A percentile compares a stretch with the other conserved stretches of the same genome.
phyloP scores from a whole-genome alignment of 37 sponge, comb jelly and placozoan species.

The Mnemiopsis leidyi region DNA sequence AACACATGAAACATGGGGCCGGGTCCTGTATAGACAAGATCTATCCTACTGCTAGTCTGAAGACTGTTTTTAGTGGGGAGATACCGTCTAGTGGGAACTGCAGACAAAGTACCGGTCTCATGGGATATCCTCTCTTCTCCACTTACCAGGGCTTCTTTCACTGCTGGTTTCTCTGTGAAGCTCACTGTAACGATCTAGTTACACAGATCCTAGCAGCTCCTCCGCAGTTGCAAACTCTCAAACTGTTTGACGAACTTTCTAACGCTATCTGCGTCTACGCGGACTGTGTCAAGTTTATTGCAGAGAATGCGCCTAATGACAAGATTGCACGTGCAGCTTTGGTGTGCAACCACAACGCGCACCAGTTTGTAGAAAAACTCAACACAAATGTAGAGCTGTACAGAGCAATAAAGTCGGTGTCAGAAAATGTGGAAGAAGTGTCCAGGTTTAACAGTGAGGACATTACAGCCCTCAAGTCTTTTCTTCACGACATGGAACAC shows the following conservation, averaged over 20 bases:
- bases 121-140: not conserved
- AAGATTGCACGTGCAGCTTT: not conserved
- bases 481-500: slow-evolving; percentile 18
- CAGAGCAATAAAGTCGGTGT: not conserved
- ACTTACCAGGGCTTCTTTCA: not conserved
- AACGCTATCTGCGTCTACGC: slow-evolving; percentile 24
- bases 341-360: not conserved
- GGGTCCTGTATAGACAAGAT: not conserved
- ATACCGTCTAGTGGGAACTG: not conserved
- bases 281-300: slow-evolving; percentile 31
- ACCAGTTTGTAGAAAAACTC: not conserved
- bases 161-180: slow-evolving; percentile 8
- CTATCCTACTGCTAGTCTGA: not conserved
- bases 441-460: not conserved
- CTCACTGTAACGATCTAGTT: slow-evolving; percentile 1
- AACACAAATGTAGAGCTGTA: slow-evolving; percentile 20
- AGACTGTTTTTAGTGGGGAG: not conserved
- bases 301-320: not conserved
- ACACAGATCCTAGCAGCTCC: not conserved
- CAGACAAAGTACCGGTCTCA: not conserved
- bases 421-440: not conserved
- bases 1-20: not conserved
- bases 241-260: slow-evolving; percentile 38
- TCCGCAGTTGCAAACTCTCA: not conserved
- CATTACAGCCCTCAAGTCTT: not conserved